Percentiles rank a stretch among this genome's conserved stretches.
phyloP scores from a whole-genome alignment of 2,113 vertebrate species.

The Lanius ludovicianus region DNA sequence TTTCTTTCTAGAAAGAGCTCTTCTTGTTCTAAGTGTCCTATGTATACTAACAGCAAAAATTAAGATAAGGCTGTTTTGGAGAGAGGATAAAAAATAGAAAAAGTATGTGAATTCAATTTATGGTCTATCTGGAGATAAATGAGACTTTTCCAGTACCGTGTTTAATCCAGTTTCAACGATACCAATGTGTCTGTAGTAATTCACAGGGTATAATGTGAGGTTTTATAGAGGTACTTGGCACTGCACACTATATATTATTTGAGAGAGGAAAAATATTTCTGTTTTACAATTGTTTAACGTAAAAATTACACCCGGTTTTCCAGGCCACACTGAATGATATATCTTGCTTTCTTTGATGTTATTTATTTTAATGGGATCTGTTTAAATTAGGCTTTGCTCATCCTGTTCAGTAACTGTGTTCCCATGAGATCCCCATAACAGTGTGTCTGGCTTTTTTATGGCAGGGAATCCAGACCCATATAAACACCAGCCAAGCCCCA shows the following conservation, averaged over 20 bases:
- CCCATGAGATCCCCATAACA: neutral
- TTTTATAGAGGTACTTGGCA: slow-evolving; percentile 34
- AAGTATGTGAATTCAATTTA: neutral
- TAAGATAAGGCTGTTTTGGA: neutral
- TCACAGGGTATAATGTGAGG: neutral
- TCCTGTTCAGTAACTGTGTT: neutral
- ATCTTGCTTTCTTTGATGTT: neutral
- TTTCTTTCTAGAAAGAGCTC: neutral
- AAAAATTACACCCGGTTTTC: neutral
- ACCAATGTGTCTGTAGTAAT: neutral
- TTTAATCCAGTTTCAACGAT: slow-evolving; percentile 14
- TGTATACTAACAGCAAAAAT: neutral
- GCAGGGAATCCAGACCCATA: neutral
- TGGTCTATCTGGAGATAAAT: neutral
- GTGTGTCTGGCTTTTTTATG: neutral
- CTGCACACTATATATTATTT: neutral
- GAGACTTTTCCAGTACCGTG: neutral
- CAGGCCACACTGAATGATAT: neutral
- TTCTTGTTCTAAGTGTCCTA: neutral
- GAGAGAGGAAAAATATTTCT: neutral
- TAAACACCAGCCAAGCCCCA: neutral
- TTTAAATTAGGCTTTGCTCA: neutral
- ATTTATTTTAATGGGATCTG: neutral
- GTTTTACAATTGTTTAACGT: neutral
- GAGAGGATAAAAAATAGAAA: neutral